A percentile compares a stretch with the other conserved stretches of the same genome.
These are phyloP conservation scores for Solea senegalensis DNA, from an alignment of 2,113 vertebrate species.

Conservation along the genomic window DNA sequence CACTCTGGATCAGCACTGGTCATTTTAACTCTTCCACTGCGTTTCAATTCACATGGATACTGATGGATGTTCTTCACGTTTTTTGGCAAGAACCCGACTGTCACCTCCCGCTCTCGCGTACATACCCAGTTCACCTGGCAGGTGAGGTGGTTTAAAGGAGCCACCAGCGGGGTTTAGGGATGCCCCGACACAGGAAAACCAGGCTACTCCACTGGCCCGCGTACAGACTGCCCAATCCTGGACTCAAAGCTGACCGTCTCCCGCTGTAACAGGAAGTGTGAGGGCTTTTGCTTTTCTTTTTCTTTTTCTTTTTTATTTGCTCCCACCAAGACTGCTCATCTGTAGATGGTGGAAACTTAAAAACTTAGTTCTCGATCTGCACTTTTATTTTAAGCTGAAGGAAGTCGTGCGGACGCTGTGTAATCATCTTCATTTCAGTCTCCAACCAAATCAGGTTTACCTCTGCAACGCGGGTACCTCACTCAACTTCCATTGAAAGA, in stretches of 20 bases:
- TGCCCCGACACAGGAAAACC: conserved; percentile 70
- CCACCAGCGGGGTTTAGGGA: conserved; percentile 57
- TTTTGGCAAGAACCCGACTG: conserved; percentile 33
- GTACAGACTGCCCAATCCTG: conserved; percentile 51
- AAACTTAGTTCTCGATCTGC: background rate
- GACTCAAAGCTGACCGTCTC: conserved; percentile 39
- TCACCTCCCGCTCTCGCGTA: conserved; percentile 8
- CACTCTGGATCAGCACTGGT: background rate
- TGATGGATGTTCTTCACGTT: conserved; percentile 50
- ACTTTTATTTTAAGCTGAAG: conserved; percentile 11
- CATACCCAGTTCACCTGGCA: conserved; percentile 19
- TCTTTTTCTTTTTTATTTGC: background rate
- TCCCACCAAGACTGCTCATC: conserved; percentile 6
- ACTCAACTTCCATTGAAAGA: background rate
- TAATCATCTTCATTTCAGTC: conserved; percentile 2
- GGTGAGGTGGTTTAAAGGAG: conserved; percentile 58
- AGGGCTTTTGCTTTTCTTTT: conserved; percentile 27
- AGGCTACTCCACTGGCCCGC: conserved; percentile 59
- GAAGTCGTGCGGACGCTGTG: background rate
- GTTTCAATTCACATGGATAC: conserved; percentile 45
- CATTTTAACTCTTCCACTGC: background rate
- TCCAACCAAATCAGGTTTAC: conserved; percentile 21
- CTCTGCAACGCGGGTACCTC: conserved; percentile 32
- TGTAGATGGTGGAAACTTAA: background rate
- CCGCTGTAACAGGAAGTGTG: background rate